A percentile compares a stretch with the other conserved stretches of the same genome.
Evolutionary conservation across 1,140 invertebrate genomes (phyloP).

Genomic region (Anastatus disparis): DNA sequence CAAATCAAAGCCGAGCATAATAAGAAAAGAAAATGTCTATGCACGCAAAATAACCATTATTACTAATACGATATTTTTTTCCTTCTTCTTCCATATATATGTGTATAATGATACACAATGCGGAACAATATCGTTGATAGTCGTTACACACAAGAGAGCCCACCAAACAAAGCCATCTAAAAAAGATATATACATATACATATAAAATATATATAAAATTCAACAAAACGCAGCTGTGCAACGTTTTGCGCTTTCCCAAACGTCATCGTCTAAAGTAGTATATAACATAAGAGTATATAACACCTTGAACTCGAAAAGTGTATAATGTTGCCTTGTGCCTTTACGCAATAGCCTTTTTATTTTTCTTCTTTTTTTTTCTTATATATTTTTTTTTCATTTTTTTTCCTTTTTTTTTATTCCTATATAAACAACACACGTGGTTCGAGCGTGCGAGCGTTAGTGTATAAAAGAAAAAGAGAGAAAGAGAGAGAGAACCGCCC

Average conservation of each 20-base stretch:
- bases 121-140: too few relatives aligned
- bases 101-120: neutral
- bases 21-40: conserved; percentile 6
- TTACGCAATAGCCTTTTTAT: conserved; percentile 13
- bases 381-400: too few relatives aligned
- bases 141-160: too few relatives aligned
- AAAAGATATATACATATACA: too few relatives aligned
- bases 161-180: too few relatives aligned
- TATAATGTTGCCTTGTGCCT: neutral
- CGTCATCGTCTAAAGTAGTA: conserved; percentile 7
- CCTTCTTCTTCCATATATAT: neutral
- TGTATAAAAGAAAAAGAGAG: neutral
- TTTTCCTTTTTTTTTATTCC: too few relatives aligned
- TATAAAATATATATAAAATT: too few relatives aligned
- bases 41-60: conserved; percentile 25
- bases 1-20: conserved; percentile 12
- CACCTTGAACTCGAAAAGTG: conserved; percentile 38
- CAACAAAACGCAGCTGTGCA: conserved; percentile 3
- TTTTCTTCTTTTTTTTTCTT: too few relatives aligned
- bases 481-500: neutral
- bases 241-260: neutral
- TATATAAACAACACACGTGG: too few relatives aligned
- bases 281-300: neutral
- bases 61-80: neutral
- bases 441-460: too few relatives aligned